Conservation (phyloP, 2,797 vertebrate genomes). For the Notolepis coatsorum region DNA sequence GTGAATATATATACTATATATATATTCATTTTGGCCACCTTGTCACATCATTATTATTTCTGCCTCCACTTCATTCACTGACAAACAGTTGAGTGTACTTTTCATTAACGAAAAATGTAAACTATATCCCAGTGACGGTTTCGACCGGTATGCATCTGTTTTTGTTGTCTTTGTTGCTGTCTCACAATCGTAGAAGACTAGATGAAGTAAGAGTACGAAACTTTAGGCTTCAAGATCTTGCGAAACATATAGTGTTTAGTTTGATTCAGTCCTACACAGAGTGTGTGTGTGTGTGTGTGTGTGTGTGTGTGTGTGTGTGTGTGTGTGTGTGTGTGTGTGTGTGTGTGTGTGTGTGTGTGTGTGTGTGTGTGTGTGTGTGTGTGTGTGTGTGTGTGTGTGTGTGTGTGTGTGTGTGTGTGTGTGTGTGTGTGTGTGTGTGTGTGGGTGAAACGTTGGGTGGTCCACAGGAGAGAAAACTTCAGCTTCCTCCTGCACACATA, state of each 20-base stretch:
- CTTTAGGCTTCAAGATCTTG: conserved; percentile 45
- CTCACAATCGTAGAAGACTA: conserved; percentile 51
- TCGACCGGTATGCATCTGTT: conserved; percentile 49
- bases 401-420: conserved; percentile 78
- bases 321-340: conserved; percentile 78
- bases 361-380: conserved; percentile 78
- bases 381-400: conserved; percentile 78
- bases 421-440: conserved; percentile 78
- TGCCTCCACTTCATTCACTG: conserved; percentile 13
- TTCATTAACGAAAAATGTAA: conserved; percentile 29
- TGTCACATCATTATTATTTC: conserved; percentile 31
- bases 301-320: conserved; percentile 78
- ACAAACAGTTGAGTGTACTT: not conserved
- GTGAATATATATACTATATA: too few species aligned
- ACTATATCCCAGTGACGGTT: conserved; percentile 13
- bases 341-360: conserved; percentile 78
- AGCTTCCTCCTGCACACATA: conserved; percentile 82
- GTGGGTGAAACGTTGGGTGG: conserved; percentile 84
- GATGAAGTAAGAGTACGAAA: conserved; percentile 44
- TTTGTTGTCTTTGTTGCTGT: conserved; percentile 48
- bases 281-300: conserved; percentile 73
- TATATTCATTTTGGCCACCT: not conserved
- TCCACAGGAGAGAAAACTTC: conserved; percentile 72
- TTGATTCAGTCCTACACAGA: conserved; percentile 57
- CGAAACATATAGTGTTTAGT: conserved; percentile 58